Base-by-base conservation (phyloP, 2,797 vertebrate genomes). In the Clamator glandarius region DNA sequence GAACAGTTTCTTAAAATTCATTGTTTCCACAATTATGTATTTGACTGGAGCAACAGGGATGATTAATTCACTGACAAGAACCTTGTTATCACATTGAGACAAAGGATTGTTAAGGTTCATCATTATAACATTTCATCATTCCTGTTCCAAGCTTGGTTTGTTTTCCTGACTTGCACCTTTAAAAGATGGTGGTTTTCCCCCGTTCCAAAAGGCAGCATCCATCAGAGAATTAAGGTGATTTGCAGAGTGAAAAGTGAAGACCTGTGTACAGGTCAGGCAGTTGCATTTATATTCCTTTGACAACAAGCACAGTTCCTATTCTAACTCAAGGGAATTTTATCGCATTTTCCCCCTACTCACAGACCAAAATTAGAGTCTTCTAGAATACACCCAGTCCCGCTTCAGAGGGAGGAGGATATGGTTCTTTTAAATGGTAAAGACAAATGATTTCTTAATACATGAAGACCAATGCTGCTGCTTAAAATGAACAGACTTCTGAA, bases 311-410 rank as follows among this genome's bases (percentile, higher is more conserved):
- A 33, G 25, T 63, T 44, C n/a, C n/a, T 72, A 21, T 29, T 69
- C 21, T 41, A 87, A 80, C 63, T 59, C 33, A 64, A 67, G 5
- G 17, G 35, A 78, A 82, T 95, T 84, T 89, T 57, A 89, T 18
- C 5, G 3, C 20, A 26, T 78, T 75, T 16, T 18, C 13, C 36
- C 19, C 10, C n/a, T 11, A n/a, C 33, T 24, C 64, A 36, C 17
- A 86, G 35, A 78, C 31, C 51, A 81, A 92, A 91, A 91, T 73
- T 52, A 78, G 81, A 72, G 62, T 61, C 66, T 93, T 89, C 55
- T 67, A 89, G 52, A 88, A 92, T 57, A 79, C 15, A 82, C 39
- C 11, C 19, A 91, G 3, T 67, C 36, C 17, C 55, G 31, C 28
- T 85, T 92, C 59, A 89, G 54, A 58, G 6, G 83, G 33, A 89